Base-by-base conservation (phyloP, 2,113 vertebrate genomes). In the Rhinolophus ferrumequinum region DNA sequence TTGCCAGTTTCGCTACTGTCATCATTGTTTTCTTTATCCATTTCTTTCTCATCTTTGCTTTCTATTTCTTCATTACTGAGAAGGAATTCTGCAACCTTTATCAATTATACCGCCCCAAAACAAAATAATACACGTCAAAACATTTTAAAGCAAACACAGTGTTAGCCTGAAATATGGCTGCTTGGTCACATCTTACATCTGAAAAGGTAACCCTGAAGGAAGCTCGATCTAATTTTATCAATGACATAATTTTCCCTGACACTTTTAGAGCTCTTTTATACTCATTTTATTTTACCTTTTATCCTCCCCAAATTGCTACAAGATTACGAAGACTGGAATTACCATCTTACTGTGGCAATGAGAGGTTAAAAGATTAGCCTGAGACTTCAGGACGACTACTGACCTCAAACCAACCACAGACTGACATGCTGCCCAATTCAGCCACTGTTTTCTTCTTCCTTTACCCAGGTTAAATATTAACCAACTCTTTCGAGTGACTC, bases 41-140 rank as follows among this genome's bases (percentile, higher is more conserved):
- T 96, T 91, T 98, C 98, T 97, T 96, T 98, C 1, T n/a, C 47
- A 0, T 88, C 97, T 22, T 98, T 98, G 75, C 98, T 98, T 93
- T 99, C 99, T 11, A 83, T 87, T 18, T 98, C 98, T 90, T 98
- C 99, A 81, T 98, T 98, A 14, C 97, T 98, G 67, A 99, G 98
- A 76, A 99, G 96, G 69, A 99, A 99, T 50, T 99, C 99, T 50
- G 98, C 92, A 75, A 96, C 98, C 99, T 99, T 97, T 11, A 96
- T 26, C 96, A 84, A 84, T 50, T 89, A 88, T 6, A 28, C 47
- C 41, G 35, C 41, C 80, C 67, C 4, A 90, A 96, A 94, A 88
- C 54, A 94, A 95, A 92, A 87, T 3, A 96, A 95, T 75, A 80
- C 38, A 93, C 50, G 75, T 94, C 72, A 96, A 86, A 88, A 90